These are phyloP conservation scores for Ochropleura leucogaster DNA, from an alignment of 2,888 invertebrate species.

Conservation along the genomic window DNA sequence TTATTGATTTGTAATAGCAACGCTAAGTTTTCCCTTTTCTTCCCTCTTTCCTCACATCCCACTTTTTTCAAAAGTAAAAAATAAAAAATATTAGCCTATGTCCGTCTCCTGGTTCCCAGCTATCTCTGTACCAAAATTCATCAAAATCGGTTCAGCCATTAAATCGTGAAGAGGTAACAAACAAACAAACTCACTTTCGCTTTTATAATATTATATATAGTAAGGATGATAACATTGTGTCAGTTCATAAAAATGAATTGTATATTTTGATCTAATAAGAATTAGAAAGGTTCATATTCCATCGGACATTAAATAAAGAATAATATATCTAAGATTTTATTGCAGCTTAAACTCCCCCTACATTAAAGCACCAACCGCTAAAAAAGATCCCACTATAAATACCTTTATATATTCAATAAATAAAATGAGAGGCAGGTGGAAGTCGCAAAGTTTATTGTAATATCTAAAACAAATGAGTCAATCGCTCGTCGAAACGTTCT, in stretches of 20 bases:
- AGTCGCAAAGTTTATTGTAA: constrained; percentile 53
- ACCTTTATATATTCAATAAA: constrained; percentile 14
- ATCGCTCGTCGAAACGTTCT: constrained; percentile 79
- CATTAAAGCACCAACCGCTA: not conserved
- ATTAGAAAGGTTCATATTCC: not conserved
- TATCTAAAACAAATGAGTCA: constrained; percentile 78
- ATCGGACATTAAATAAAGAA: not conserved
- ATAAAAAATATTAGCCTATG: no score
- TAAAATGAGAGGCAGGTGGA: constrained; percentile 23
- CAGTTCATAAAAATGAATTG: not conserved
- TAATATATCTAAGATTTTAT: not conserved
- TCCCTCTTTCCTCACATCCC: no score
- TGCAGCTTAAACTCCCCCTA: not conserved
- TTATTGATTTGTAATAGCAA: no score
- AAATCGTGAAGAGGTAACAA: no score
- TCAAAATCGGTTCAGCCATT: no score
- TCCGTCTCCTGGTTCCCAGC: no score
- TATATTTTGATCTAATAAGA: not conserved
- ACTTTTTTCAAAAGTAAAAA: no score
- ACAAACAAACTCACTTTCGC: no score
- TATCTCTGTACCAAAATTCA: no score
- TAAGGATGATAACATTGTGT: not conserved
- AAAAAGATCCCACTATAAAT: not conserved
- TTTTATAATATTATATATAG: no score
- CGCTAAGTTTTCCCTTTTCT: no score